Percentiles rank a stretch among this genome's conserved stretches.
phyloP scores from a whole-genome alignment of 2,888 invertebrate genomes.

The Cyclophora punctaria region DNA sequence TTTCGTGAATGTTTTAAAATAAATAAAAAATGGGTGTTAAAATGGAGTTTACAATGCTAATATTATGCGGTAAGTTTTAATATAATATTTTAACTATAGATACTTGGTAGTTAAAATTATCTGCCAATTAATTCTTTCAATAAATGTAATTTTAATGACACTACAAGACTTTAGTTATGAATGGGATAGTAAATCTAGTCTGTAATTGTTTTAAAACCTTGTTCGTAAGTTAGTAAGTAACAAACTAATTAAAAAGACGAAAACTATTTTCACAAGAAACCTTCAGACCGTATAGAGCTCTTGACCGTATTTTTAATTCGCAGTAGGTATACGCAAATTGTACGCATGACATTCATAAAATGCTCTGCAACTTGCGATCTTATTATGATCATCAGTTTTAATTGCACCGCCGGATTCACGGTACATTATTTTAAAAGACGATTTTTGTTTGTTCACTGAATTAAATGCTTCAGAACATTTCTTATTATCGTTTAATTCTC shows the following conservation, averaged over 20 bases:
- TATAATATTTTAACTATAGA: not conserved
- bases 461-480: no score
- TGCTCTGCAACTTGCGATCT: not conserved
- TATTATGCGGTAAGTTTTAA: slow-evolving; percentile 54
- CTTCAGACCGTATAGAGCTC: not conserved
- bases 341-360: no score
- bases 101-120: no score
- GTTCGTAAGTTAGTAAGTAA: no score
- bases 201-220: no score
- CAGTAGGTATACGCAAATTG: no score
- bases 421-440: slow-evolving; percentile 9
- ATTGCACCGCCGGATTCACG: slow-evolving; percentile 13
- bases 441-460: not conserved
- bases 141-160: no score
- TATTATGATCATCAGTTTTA: not conserved
- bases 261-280: no score
- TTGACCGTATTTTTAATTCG: not conserved
- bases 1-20: slow-evolving; percentile 1
- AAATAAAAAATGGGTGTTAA: slow-evolving; percentile 25
- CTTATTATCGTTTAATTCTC: no score
- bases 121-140: no score
- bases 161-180: no score
- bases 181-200: no score
- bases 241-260: slow-evolving; percentile 1
- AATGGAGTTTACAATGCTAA: slow-evolving; percentile 50